phyloP scores from a whole-genome alignment of 2,113 vertebrate species.

The Rhea americana region DNA sequence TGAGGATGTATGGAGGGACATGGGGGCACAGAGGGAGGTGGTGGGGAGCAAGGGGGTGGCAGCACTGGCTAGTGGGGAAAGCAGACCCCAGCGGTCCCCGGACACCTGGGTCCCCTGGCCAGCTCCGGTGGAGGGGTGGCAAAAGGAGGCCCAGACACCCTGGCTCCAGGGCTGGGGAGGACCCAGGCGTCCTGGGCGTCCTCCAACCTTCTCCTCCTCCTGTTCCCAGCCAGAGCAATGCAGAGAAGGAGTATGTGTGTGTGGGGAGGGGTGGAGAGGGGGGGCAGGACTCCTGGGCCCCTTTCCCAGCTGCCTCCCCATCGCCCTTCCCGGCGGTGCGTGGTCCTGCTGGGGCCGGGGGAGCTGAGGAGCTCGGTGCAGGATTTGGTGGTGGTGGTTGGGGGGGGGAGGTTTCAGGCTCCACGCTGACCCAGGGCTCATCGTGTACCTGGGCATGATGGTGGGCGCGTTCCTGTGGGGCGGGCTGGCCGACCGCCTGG shows the following conservation, averaged over 20 bases:
- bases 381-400: rapidly evolving
- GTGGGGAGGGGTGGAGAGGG: not conserved
- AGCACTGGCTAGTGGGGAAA: no score
- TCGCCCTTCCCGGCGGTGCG: no score
- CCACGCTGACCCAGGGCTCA: conserved; percentile 79
- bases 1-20: no score
- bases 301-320: no score
- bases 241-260: no score
- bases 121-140: no score
- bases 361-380: not conserved
- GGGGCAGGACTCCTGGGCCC: not conserved
- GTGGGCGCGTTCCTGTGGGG: conserved; percentile 97
- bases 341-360: not conserved
- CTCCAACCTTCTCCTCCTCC: not conserved
- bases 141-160: no score
- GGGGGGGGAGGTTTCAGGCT: not conserved
- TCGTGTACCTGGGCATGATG: conserved; percentile 98
- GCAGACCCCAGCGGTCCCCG: no score
- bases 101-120: no score
- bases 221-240: no score
- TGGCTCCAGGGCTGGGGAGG: not conserved
- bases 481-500: conserved; percentile 92
- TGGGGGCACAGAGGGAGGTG: no score
- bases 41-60: no score
- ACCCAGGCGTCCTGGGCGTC: not conserved